phyloP scores from a whole-genome alignment of 2,113 vertebrate species.

The Uria lomvia region DNA sequence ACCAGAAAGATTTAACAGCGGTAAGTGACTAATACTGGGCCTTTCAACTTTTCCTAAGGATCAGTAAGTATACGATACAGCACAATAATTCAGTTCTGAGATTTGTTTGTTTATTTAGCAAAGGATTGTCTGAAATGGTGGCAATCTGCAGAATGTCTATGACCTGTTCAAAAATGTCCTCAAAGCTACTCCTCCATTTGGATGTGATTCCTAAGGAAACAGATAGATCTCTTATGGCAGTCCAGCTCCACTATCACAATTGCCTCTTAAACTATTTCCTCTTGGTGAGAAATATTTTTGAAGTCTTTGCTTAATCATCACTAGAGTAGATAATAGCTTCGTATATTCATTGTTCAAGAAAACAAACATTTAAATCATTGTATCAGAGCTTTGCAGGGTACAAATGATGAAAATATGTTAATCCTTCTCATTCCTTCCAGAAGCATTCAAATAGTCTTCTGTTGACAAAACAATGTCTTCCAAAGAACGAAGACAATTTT shows the following conservation, averaged over 20 bases:
- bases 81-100: background rate
- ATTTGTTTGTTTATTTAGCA: background rate
- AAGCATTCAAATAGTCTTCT: background rate
- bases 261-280: background rate
- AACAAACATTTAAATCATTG: background rate
- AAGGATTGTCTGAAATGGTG: background rate
- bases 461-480: background rate
- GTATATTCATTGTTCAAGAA: background rate
- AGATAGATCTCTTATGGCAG: background rate
- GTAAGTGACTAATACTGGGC: background rate
- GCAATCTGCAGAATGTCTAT: background rate
- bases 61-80: background rate
- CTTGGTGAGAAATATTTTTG: background rate
- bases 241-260: background rate
- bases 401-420: background rate
- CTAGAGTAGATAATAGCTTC: background rate
- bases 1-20: background rate
- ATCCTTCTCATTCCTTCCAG: background rate
- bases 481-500: background rate
- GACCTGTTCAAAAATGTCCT: background rate
- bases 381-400: background rate
- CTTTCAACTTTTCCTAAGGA: background rate
- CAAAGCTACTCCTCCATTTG: background rate
- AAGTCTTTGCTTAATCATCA: background rate
- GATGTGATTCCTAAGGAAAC: background rate